Evolutionary conservation across 2,888 invertebrate species (phyloP), one percentile per base, ranked within the genome.

Genomic region (Nomada lathburiana): DNA sequence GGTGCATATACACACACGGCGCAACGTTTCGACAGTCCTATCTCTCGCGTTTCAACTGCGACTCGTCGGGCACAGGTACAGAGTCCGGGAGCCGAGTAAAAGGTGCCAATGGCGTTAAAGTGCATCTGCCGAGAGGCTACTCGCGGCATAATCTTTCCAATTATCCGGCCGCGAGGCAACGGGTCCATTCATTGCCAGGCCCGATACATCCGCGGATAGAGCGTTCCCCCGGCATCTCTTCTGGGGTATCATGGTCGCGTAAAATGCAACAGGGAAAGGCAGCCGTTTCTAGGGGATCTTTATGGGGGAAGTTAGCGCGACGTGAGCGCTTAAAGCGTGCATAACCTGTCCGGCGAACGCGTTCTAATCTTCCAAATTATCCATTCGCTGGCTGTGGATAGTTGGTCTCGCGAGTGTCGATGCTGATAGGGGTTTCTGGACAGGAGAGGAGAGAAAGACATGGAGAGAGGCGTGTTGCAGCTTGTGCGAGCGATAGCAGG

Each of bases 111-210:
- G 72, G 26, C 76, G 85, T 60, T 84, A 88, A 86, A 88, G 73
- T 82, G 82, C 65, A 84, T 73, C 74, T 77, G 36, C 71, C 63
- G 76, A 50, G 70, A 67, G 72, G 47, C 47, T 36, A 36, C 36
- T n/a, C 71, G 72, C 59, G 76, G 75, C 82, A 80, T 82, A 88
- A 88, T 88, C 87, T 88, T 76, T 85, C 87, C 88, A 88, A 88
- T 88, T 87, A 88, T 88, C 85, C 78, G 57, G 71, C 71, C 73
- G 70, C 76, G 68, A 75, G 62, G 85, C 68, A 80, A 81, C 83
- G 80, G 81, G 78, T 83, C 86, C 81, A 76, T 75, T 86, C 82
- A 80, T 86, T 85, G 76, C 68, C 59, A 47, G 47, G 50, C 60
- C 64, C 82, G 86, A 83, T 83, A 82, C 71, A 77, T 67, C 64